These are phyloP conservation scores for Temnothorax curvispinosus DNA, from an alignment of 1,140 invertebrate genomes.

Conservation along the genomic window DNA sequence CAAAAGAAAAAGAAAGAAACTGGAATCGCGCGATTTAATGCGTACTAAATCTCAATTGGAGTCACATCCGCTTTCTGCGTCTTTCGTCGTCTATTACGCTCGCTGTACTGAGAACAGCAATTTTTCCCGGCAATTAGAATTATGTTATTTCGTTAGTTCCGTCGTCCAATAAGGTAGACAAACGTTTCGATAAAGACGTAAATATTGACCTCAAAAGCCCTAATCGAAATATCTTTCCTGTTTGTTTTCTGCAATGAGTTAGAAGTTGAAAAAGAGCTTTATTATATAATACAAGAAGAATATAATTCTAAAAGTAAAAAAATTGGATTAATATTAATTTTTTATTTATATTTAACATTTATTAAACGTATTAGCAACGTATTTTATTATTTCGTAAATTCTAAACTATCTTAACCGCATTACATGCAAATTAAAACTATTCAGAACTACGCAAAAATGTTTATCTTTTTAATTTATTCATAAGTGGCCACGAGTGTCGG, in stretches of 20 bases:
- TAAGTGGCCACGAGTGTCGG: neutral
- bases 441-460: neutral
- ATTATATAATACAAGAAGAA: neutral
- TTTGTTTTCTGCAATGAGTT: neutral
- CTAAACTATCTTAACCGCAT: neutral
- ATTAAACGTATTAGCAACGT: neutral
- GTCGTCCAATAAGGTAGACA: neutral
- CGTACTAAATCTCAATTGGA: slow-evolving; percentile 37
- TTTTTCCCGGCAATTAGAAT: neutral
- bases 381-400: neutral
- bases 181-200: neutral
- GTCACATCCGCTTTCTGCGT: neutral
- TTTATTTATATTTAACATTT: neutral
- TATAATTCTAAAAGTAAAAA: neutral
- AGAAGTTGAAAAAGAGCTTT: neutral
- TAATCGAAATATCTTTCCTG: neutral
- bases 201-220: neutral
- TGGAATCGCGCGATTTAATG: slow-evolving; percentile 44
- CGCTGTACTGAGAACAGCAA: neutral
- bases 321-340: neutral
- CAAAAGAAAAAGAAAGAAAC: slow-evolving; percentile 32
- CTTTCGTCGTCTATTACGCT: neutral
- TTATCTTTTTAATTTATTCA: neutral
- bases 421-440: neutral
- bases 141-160: neutral